Evolutionary conservation across 2,113 vertebrate genomes (phyloP), one percentile per base, ranked within the genome.

Genomic region (Cynoglossus semilaevis): DNA sequence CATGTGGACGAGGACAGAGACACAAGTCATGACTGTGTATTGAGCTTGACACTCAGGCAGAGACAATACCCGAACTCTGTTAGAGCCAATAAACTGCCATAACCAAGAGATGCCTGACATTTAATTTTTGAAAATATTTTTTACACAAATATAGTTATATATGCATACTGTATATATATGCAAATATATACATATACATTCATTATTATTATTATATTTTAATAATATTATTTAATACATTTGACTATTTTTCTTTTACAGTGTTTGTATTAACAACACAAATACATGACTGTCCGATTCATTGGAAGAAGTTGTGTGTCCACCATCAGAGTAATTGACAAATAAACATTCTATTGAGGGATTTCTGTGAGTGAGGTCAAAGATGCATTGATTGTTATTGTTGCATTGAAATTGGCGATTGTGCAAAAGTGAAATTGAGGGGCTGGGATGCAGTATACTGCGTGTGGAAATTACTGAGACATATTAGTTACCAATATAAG

Each of bases 111-210:
- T n/a, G n/a, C n/a, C n/a, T n/a, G n/a, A n/a, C n/a, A n/a, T n/a
- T n/a, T n/a, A n/a, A n/a, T n/a, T n/a, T n/a, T n/a, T n/a, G n/a
- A n/a, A n/a, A n/a, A n/a, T n/a, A n/a, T 29, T 6, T 29, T 29
- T 29, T 29, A 29, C 22, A 29, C 22, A 29, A 29, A 29, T 6
- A 29, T 6, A 29, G 22, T 29, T 2, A 6, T 29, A 29, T 29
- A 4, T 29, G 22, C 22, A 6, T 29, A 29, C 22, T 29, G 22
- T 88, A 87, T 72, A 87, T 88, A 83, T 86, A 79, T 6, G n/a
- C n/a, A n/a, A n/a, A n/a, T n/a, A n/a, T n/a, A n/a, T n/a, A n/a
- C n/a, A n/a, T n/a, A n/a, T n/a, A n/a, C n/a, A n/a, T n/a, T n/a
- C n/a, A n/a, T n/a, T n/a, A n/a, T n/a, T n/a, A n/a, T n/a, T n/a